Conservation (phyloP, 2,113 vertebrate genomes). For the Cyphomyrus discorhynchus region DNA sequence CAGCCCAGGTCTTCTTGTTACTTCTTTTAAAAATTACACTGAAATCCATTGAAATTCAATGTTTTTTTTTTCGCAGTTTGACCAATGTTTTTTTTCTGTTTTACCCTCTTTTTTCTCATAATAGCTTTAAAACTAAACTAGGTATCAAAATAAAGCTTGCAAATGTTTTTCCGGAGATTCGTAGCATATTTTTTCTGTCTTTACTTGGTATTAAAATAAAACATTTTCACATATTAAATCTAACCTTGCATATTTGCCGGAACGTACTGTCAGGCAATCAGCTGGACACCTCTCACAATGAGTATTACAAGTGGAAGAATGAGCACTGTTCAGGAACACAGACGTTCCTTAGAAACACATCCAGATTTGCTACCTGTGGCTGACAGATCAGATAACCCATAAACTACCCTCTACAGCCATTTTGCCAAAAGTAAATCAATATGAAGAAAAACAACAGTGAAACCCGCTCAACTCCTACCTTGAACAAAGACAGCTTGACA, state of each 20-base stretch:
- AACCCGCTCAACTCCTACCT: not conserved
- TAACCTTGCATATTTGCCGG: not conserved
- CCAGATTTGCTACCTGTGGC: constrained; percentile 39
- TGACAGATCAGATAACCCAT: not conserved
- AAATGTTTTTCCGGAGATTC: not conserved
- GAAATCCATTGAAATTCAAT: not conserved
- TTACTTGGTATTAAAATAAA: not conserved
- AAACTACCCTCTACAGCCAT: constrained; percentile 19
- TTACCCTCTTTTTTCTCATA: not conserved
- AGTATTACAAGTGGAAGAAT: constrained; percentile 9
- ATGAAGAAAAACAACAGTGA: not conserved
- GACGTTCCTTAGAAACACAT: constrained; percentile 33
- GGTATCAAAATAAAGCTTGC: not conserved
- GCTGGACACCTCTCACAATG: constrained; percentile 19
- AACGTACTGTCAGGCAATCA: constrained; percentile 15
- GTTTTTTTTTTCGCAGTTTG: not conserved
- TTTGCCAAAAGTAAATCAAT: constrained; percentile 15
- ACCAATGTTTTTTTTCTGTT: not conserved
- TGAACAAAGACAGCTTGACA: constrained; percentile 3
- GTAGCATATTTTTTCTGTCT: not conserved
- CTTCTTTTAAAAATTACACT: not conserved
- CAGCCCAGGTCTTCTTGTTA: not conserved
- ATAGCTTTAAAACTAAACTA: not conserved
- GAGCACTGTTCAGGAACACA: constrained; percentile 9
- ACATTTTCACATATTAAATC: not conserved